These are phyloP conservation scores for Ursus arctos DNA, from an alignment of 2,113 vertebrate genomes.

Conservation along the genomic window DNA sequence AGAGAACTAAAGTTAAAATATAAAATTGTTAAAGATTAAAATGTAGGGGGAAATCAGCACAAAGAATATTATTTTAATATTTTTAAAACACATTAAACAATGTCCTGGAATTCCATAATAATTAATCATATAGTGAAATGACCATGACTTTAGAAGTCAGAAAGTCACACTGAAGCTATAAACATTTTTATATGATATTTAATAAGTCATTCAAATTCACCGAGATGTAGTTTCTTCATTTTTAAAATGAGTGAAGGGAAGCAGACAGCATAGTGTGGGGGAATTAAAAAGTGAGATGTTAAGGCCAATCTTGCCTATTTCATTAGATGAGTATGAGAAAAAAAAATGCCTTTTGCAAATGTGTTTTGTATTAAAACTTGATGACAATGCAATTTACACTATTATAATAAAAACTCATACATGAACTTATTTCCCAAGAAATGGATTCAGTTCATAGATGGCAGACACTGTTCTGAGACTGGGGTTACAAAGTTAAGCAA, in stretches of 20 bases:
- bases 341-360: neutral
- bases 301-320: neutral
- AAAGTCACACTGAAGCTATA: neutral
- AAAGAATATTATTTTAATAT: slow-evolving; percentile 7
- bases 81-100: neutral
- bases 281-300: neutral
- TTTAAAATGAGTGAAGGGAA: neutral
- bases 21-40: neutral
- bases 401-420: neutral
- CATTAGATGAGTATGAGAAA: neutral
- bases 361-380: neutral
- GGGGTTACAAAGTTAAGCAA: neutral
- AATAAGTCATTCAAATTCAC: neutral
- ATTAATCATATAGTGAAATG: neutral
- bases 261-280: neutral
- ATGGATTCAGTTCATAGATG: neutral
- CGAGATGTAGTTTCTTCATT: neutral
- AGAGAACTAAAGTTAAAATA: slow-evolving; percentile 10
- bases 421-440: neutral
- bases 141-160: neutral
- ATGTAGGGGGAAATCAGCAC: neutral
- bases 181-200: neutral
- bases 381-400: neutral
- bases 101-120: neutral
- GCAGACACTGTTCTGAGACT: neutral